Evolutionary conservation across 2,888 invertebrate species (phyloP), one percentile per base, ranked within the genome.

Genomic region (Argyra leucocephala): DNA sequence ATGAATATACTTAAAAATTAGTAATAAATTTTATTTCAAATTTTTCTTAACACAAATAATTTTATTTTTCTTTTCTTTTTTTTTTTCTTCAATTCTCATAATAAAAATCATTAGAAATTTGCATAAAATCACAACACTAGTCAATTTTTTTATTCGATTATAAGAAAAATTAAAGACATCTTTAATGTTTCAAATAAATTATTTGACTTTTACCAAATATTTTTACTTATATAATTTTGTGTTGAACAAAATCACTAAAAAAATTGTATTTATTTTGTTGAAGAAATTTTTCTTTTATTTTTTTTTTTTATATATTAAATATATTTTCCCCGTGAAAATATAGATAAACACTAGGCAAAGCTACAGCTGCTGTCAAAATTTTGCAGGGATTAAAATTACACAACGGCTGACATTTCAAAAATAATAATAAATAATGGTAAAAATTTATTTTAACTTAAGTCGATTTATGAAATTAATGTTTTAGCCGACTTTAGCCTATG

Each of bases 321-420:
- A 48, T 48, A 48, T 48, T 48, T 48, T 48, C 48, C 48, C 48
- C 48, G 48, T 48, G 48, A 48, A 48, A 48, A 48, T 48, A 48
- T 48, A 48, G 48, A 48, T 48, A 48, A 48, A 48, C 48, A 48
- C 48, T 48, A 48, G 48, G 48, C 48, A 18, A 18, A 48, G 48
- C 48, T 48, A 48, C 48, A 48, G 48, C 48, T 48, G 48, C 48
- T 48, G 48, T 48, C 48, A 48, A 48, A 48, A 48, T 48, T 48
- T 48, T 48, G 48, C 48, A 48, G 48, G 48, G 48, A 48, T 48
- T 18, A 37, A 37, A n/a, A n/a, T 4, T 48, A 31, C 31, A 31
- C 5, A 31, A 10, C 5, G n/a, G 18, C 48, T 48, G 48, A 48
- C 48, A 48, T n/a, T 48, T 48, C 5, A 26, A n/a, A n/a, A n/a